Percentiles rank a stretch among this genome's conserved stretches.
Conservation (phyloP, 2,797 vertebrate genomes). For the Enteromius mattozi region DNA sequence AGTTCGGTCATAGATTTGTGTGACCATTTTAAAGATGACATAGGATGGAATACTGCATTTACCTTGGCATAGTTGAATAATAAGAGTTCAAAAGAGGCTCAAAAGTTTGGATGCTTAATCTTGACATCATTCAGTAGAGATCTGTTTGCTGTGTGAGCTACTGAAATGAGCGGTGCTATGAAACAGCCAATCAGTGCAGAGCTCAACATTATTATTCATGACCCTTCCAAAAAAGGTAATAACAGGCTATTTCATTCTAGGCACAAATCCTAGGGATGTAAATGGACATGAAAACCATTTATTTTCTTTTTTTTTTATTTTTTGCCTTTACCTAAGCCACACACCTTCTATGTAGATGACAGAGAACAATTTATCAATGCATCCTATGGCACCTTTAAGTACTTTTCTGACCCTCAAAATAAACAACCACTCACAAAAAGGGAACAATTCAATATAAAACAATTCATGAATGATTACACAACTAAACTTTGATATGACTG, state of each 20-base stretch:
- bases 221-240: too few relatives aligned
- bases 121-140: background rate
- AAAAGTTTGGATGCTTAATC: background rate
- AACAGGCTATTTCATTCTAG: too few relatives aligned
- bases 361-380: too few relatives aligned
- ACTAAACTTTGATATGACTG: background rate
- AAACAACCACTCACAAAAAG: background rate
- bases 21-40: background rate
- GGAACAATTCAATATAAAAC: background rate
- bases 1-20: background rate
- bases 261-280: too few relatives aligned
- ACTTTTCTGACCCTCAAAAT: background rate
- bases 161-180: too few relatives aligned
- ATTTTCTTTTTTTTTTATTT: too few relatives aligned
- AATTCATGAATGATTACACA: background rate
- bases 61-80: background rate
- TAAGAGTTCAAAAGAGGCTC: background rate
- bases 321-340: too few relatives aligned
- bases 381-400: background rate
- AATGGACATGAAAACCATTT: too few relatives aligned
- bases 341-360: too few relatives aligned
- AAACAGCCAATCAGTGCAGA: background rate
- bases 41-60: background rate
- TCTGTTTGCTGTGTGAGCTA: background rate
- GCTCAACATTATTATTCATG: background rate